These are phyloP conservation scores for Gibbula magus DNA, from an alignment of 2,888 invertebrate genomes.

Conservation along the genomic window DNA sequence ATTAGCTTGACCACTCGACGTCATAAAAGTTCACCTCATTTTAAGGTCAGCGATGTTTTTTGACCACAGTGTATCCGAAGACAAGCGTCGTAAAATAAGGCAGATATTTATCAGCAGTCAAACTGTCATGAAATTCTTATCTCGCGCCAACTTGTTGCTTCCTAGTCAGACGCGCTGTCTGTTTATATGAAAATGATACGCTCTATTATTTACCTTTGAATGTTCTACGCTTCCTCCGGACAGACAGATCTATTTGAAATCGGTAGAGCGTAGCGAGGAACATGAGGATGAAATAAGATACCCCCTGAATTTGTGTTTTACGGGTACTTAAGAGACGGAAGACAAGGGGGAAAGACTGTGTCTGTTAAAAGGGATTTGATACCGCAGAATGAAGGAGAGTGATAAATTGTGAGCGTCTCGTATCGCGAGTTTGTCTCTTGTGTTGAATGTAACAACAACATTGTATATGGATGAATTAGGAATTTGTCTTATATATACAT, in stretches of 20 bases:
- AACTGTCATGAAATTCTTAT: conserved; percentile 13
- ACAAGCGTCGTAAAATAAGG: background rate
- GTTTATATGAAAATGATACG: conserved; percentile 11
- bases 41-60: background rate
- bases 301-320: too few species aligned
- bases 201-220: background rate
- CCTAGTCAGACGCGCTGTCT: background rate
- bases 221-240: background rate
- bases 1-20: background rate
- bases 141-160: background rate
- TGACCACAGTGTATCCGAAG: background rate
- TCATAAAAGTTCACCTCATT: conserved; percentile 4
- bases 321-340: too few species aligned
- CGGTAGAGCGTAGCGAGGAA: background rate
- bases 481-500: too few species aligned
- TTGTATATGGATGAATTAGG: too few species aligned
- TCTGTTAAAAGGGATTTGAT: too few species aligned
- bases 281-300: background rate
- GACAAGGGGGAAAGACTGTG: too few species aligned
- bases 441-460: too few species aligned
- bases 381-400: too few species aligned
- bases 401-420: too few species aligned
- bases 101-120: background rate
- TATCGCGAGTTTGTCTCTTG: too few species aligned
- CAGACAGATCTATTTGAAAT: background rate